Evolutionary conservation across 2,797 vertebrate species (phyloP), one percentile per base, ranked within the genome.

Genomic region (Helarctos malayanus): DNA sequence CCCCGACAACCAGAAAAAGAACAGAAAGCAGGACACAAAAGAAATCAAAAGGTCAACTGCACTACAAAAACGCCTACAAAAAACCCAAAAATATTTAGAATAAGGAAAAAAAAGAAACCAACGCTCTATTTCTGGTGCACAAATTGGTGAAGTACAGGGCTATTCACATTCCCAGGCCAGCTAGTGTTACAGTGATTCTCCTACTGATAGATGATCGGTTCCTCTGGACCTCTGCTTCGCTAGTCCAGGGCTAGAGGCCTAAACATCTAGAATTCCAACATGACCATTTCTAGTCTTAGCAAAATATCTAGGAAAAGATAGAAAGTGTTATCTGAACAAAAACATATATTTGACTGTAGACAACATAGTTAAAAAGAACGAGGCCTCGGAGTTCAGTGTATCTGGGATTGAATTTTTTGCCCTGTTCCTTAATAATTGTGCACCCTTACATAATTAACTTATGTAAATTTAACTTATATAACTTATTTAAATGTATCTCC

Each of bases 261-360:
- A 61, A 69, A 87, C 19, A 59, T 57, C 61, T 65, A 79, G 52
- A 71, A 94, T 88, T 95, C 52, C 88, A 80, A 86, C 61, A 61
- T 75, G 45, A 79, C 35, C 35, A 23, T 84, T 95, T 16, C 75
- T 85, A 56, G 21, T 83, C 38, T 92, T 82, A 80, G 49, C 56
- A 87, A 57, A 54, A 41, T 76, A 73, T 41, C 68, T 73, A 87
- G 83, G 35, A 75, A 85, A 92, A 81, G 45, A 21, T 86, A 71
- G 61, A 94, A 27, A 59, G 38, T 1, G 9, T 61, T 93, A 84
- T 19, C 54, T 78, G 45, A 65, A 65, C 32, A 82, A 92, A 81
- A 52, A 18, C 7, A 1, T 35, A 2, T 68, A 12, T 63, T 76
- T 87, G 65, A 18, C 80, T 49, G 7, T 61, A 68, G 45, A 73